phyloP scores from a whole-genome alignment of 2,113 vertebrate genomes.

The Symphodus melops region DNA sequence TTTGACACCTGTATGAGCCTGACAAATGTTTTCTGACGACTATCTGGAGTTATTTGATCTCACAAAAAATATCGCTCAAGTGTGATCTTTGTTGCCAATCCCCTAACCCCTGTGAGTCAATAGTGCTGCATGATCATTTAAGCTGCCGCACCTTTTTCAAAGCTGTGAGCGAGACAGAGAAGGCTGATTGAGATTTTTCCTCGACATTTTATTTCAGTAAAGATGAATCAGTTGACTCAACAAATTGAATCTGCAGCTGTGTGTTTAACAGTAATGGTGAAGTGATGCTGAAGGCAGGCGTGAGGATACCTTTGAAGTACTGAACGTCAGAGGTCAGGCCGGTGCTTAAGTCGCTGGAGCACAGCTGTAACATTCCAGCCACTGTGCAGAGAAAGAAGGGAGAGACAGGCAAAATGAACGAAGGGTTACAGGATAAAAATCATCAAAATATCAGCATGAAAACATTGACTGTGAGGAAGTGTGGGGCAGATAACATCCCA shows the following conservation, averaged over 20 bases:
- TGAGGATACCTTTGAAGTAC: conserved; percentile 90
- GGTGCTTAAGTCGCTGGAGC: conserved; percentile 87
- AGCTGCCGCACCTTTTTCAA: not conserved
- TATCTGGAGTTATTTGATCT: too few species aligned
- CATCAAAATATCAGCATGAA: conserved; percentile 24
- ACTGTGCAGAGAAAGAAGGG: conserved; percentile 76
- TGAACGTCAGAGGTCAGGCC: conserved; percentile 93
- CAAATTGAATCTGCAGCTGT: not conserved
- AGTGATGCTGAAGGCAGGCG: not conserved
- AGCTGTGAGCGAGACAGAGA: not conserved
- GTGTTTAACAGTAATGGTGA: not conserved
- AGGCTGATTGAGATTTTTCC: not conserved
- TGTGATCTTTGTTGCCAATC: too few species aligned
- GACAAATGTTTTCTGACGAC: too few species aligned
- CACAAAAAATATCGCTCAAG: too few species aligned
- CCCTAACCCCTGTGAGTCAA: too few species aligned
- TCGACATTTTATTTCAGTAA: not conserved
- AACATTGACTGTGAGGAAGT: not conserved
- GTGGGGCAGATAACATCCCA: conserved; percentile 25
- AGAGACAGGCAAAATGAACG: conserved; percentile 3
- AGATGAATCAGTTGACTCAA: not conserved
- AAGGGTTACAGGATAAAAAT: not conserved
- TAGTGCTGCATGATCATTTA: not conserved
- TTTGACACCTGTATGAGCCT: too few species aligned
- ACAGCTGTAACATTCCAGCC: conserved; percentile 91